phyloP scores from a whole-genome alignment of 2,113 vertebrate genomes.

The Apteryx owenii region DNA sequence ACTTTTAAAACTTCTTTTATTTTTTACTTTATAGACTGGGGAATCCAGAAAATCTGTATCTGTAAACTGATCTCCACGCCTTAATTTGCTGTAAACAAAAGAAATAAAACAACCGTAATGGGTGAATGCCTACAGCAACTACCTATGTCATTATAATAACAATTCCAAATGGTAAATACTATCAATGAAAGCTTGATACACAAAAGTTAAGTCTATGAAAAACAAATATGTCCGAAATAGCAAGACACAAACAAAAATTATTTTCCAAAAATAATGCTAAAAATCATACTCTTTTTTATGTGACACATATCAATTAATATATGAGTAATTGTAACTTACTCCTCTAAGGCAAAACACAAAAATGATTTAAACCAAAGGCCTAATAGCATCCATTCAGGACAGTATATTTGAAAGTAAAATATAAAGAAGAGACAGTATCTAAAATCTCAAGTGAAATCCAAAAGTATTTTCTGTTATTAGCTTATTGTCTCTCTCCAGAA shows the following conservation, averaged over 20 bases:
- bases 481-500: neutral
- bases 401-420: neutral
- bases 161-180: neutral
- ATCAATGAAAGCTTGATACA: neutral
- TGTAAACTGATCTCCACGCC: conserved; percentile 69
- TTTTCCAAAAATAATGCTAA: neutral
- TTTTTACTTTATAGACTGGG: conserved; percentile 32
- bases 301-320: neutral
- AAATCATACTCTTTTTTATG: neutral
- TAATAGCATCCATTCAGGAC: neutral
- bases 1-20: conserved; percentile 61
- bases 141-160: neutral
- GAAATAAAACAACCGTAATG: neutral
- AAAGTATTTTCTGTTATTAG: neutral
- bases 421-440: neutral
- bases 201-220: neutral
- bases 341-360: neutral
- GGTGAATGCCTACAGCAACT: neutral
- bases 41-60: conserved; percentile 57
- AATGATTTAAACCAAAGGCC: neutral
- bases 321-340: neutral
- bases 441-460: neutral
- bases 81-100: conserved; percentile 78
- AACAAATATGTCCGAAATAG: neutral
- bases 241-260: neutral